Percentiles rank a stretch among this genome's conserved stretches.
Conservation (phyloP, 2,888 invertebrate species). For the Drosophila neotestacea region DNA sequence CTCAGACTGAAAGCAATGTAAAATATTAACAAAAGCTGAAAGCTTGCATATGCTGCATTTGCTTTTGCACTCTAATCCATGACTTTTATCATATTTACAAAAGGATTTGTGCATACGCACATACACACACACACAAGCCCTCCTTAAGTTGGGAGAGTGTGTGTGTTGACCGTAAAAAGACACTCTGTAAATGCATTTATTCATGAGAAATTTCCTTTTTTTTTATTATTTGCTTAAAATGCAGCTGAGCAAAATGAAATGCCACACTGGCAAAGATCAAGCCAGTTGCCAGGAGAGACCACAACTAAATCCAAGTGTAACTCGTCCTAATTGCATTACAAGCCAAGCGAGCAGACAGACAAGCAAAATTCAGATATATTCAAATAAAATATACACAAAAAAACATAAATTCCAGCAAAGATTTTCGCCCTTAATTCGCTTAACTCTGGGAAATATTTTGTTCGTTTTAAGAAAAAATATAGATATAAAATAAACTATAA, state of each 20-base stretch:
- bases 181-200: conserved; percentile 63
- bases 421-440: neutral
- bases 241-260: conserved; percentile 34
- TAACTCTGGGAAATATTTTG: neutral
- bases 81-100: conserved; percentile 57
- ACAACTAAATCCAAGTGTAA: conserved; percentile 29
- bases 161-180: conserved; percentile 46
- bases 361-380: conserved; percentile 10
- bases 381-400: neutral
- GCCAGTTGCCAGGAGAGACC: conserved; percentile 16
- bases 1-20: conserved; percentile 32
- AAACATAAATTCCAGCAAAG: neutral
- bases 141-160: conserved; percentile 14
- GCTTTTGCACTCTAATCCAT: conserved; percentile 46
- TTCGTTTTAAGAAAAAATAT: neutral
- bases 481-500: neutral
- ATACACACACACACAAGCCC: conserved; percentile 30
- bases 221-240: conserved; percentile 32
- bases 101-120: conserved; percentile 42
- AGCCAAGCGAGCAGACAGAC: conserved; percentile 32
- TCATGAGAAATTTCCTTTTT: conserved; percentile 47
- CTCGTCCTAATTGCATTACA: conserved; percentile 44
- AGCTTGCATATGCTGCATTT: conserved; percentile 57
- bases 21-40: conserved; percentile 63
- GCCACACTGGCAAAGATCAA: conserved; percentile 28